These are phyloP conservation scores for Yoshiicerus persimilis DNA, from an alignment of 1,140 invertebrate species.

Conservation along the genomic window DNA sequence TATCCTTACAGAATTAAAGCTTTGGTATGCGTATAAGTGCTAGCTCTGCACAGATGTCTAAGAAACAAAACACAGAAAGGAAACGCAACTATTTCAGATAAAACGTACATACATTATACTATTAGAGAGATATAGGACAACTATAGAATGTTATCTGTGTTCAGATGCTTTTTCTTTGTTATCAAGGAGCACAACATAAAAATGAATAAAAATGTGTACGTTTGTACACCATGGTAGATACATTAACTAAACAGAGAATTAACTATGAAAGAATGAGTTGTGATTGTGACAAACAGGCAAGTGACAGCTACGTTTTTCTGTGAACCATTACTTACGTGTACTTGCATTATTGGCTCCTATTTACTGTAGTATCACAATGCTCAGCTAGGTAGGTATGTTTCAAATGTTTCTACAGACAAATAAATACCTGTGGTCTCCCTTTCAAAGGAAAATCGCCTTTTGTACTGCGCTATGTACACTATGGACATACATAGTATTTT, in stretches of 20 bases:
- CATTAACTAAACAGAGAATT: not conserved
- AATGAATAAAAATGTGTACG: not conserved
- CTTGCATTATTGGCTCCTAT: not conserved
- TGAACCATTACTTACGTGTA: not conserved
- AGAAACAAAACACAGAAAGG: not conserved
- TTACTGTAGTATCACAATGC: not conserved
- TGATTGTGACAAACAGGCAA: conserved; percentile 5
- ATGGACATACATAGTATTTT: not conserved
- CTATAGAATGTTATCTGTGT: not conserved
- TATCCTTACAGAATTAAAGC: not conserved
- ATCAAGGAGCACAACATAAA: not conserved
- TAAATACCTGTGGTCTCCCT: not conserved
- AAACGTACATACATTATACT: not conserved
- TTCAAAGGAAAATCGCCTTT: not conserved
- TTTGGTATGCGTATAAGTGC: not conserved
- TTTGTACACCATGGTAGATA: not conserved
- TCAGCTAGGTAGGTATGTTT: not conserved
- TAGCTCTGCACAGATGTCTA: not conserved
- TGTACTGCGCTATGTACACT: not conserved
- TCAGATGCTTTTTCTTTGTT: not conserved
- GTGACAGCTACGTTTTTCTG: not conserved
- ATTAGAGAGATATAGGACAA: not conserved
- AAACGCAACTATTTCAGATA: not conserved
- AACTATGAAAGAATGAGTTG: not conserved
- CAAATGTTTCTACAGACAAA: not conserved